Base-by-base conservation (phyloP, 2,113 vertebrate genomes). In the Eudyptes chrysolophus region DNA sequence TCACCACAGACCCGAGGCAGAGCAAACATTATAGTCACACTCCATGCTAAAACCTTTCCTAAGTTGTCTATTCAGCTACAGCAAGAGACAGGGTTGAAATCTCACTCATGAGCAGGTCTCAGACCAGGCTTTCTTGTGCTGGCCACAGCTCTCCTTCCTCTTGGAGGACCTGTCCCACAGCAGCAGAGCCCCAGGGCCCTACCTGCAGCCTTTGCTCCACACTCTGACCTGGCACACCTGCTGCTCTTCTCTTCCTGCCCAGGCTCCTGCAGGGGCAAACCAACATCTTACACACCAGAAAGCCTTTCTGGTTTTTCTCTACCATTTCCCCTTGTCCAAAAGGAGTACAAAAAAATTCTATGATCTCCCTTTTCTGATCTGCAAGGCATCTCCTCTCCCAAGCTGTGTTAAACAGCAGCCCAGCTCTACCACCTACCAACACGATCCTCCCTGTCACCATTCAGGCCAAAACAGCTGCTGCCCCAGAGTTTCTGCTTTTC, bases 261-360 rank as follows among this genome's bases (percentile, higher is more conserved):
- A 34, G 38, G 15, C 7, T 55, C 22, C 38, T 75, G 15, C 8
- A 55, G 5, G 17, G 12, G 27, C 16, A 61, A 78, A 71, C 7
- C 5, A 13, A 38, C 7, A 36, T 18, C 32, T 46, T 55, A 22
- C 0, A 0, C 25, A 51, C 5, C 3, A 51, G n/a, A 36, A 36
- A 48, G 10, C 2, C 3, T 15, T 70, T 70, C 42, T 62, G 16
- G 5, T 9, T 84, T 84, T 46, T 6, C 5, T 64, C 30, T 32
- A 34, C n/a, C 16, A 21, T 26, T 22, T 68, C 7, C 7, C 10
- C 3, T 68, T 71, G 7, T 46, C 14, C 18, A 65, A 84, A 84
- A 18, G 20, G 7, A 61, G 57, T 7, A 24, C 0, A 29, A 18
- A 30, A 49, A 17, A 3, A 4, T 14, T 5, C 8, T 24, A 8